These are phyloP conservation scores for Xyrauchen texanus DNA, from an alignment of 2,113 vertebrate genomes.

Conservation along the genomic window DNA sequence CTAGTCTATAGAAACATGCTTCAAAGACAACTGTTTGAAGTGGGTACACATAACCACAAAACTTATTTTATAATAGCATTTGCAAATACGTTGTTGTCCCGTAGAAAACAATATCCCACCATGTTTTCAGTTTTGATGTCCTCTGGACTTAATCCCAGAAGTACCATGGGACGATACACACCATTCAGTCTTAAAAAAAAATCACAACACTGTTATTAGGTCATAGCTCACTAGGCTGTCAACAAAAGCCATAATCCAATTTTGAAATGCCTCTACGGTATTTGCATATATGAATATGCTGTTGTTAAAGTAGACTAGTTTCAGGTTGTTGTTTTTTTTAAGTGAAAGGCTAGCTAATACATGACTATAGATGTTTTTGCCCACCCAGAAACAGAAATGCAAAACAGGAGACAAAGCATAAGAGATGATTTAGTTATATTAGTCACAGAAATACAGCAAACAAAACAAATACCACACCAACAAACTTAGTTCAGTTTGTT, in stretches of 20 bases:
- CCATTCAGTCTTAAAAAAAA: not conserved
- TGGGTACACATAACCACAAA: not conserved
- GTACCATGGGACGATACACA: not conserved
- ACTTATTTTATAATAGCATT: conserved; percentile 3
- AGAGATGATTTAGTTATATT: not conserved
- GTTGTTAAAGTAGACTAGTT: conserved; percentile 7
- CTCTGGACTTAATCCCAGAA: conserved; percentile 10
- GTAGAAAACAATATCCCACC: not conserved
- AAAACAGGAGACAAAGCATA: conserved; percentile 3
- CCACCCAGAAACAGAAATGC: not conserved
- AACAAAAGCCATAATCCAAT: not conserved
- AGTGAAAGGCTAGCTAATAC: not conserved
- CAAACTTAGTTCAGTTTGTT: not conserved
- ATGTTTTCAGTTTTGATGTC: not conserved
- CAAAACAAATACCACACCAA: not conserved
- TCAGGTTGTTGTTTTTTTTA: not conserved
- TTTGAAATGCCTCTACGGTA: not conserved
- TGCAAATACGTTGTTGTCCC: conserved; percentile 1
- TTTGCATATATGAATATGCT: conserved; percentile 1
- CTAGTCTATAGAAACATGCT: not conserved
- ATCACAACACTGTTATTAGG: conserved; percentile 1
- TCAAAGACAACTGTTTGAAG: not conserved
- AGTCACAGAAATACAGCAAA: not conserved
- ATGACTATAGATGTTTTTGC: conserved; percentile 16
- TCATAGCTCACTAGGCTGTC: not conserved